Conservation (phyloP, 1,140 invertebrate genomes). For the Hypothenemus hampei region DNA sequence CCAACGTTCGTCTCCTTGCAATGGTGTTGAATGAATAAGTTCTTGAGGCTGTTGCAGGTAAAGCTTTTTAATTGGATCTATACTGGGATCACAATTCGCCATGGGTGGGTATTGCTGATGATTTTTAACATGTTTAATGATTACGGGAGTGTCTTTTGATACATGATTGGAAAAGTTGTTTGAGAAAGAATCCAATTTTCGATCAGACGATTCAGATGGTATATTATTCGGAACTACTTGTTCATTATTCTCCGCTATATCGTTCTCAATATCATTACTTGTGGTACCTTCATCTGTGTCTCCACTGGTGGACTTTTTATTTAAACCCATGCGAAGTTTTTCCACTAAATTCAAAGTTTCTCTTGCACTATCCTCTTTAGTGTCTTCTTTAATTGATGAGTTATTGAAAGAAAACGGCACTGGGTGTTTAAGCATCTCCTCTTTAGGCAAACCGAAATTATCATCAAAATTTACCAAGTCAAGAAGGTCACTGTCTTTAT, state of each 20-base stretch:
- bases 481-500: slow-evolving; percentile 59
- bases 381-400: slow-evolving; percentile 67
- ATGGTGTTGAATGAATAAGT: slow-evolving; percentile 41
- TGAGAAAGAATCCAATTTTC: neutral
- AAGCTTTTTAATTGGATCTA: slow-evolving; percentile 29
- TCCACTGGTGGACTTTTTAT: slow-evolving; percentile 54
- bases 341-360: slow-evolving; percentile 76
- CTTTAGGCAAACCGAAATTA: slow-evolving; percentile 58
- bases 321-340: slow-evolving; percentile 64
- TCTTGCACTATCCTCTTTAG: slow-evolving; percentile 68
- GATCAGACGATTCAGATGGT: too few relatives aligned
- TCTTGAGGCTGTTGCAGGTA: slow-evolving; percentile 34
- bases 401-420: slow-evolving; percentile 61
- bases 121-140: neutral
- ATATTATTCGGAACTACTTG: slow-evolving; percentile 36
- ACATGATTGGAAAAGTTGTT: neutral
- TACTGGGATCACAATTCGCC: too few relatives aligned
- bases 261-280: slow-evolving; percentile 21
- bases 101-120: neutral
- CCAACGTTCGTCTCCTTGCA: slow-evolving; percentile 59
- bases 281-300: slow-evolving; percentile 40
- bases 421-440: slow-evolving; percentile 54
- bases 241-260: slow-evolving; percentile 33
- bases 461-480: slow-evolving; percentile 64
- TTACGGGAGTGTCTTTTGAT: neutral